These are phyloP conservation scores for Columba guinea DNA, from an alignment of 2,797 vertebrate genomes.

Conservation along the genomic window DNA sequence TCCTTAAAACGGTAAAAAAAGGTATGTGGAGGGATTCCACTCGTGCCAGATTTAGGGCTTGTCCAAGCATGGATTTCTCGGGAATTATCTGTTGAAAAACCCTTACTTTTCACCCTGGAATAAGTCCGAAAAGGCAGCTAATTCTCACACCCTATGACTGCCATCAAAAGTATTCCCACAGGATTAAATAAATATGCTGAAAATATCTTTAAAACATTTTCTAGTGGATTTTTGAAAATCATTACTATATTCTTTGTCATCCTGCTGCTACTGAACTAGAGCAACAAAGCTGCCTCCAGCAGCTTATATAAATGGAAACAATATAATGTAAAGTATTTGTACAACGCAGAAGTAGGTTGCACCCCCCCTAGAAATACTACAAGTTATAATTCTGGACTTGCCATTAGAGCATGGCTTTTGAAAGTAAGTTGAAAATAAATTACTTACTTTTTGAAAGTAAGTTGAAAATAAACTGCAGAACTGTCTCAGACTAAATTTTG, in stretches of 20 bases:
- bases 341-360: neutral
- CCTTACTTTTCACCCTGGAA: neutral
- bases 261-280: neutral
- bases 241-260: neutral
- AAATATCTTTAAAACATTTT: neutral
- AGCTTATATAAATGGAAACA: neutral
- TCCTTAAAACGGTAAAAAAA: neutral
- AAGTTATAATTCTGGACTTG: neutral
- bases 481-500: constrained; percentile 33
- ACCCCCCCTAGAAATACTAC: neutral
- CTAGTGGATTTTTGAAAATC: neutral
- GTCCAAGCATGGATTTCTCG: neutral
- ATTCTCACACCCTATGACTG: neutral
- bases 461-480: constrained; percentile 9
- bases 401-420: neutral
- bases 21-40: neutral
- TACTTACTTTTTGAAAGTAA: neutral
- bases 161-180: neutral
- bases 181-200: neutral
- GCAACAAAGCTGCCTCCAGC: neutral
- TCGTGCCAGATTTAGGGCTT: neutral
- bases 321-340: neutral
- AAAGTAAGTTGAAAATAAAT: constrained; percentile 19
- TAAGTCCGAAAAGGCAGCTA: neutral
- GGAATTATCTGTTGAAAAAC: neutral